Percentiles rank a stretch among this genome's conserved stretches.
Evolutionary conservation across 2,888 invertebrate species (phyloP).

Genomic region (Habrosyne pyritoides): DNA sequence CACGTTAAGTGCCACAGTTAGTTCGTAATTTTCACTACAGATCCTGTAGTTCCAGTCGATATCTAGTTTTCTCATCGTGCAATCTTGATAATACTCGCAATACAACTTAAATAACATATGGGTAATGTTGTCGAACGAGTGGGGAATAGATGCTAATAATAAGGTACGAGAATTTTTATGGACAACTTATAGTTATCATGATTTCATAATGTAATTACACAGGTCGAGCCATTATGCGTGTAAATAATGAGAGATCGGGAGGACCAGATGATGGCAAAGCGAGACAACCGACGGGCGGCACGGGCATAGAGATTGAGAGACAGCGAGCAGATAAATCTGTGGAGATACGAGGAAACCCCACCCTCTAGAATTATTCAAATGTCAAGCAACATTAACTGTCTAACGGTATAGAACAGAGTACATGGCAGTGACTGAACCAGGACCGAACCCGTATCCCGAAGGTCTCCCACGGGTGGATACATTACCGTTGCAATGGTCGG

Average conservation of each 20-base stretch:
- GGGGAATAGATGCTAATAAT: constrained; percentile 16
- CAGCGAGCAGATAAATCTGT: constrained; percentile 26
- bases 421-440: constrained; percentile 30
- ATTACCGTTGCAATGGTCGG: constrained; percentile 60
- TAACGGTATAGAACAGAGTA: constrained; percentile 47
- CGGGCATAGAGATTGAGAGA: neutral
- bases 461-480: constrained; percentile 49
- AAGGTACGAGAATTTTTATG: constrained; percentile 14
- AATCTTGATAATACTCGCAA: constrained; percentile 9
- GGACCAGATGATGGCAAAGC: neutral
- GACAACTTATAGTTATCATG: constrained; percentile 11
- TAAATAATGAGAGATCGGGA: constrained; percentile 1
- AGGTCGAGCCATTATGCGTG: neutral
- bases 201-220: constrained; percentile 3
- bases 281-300: neutral
- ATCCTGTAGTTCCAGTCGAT: constrained; percentile 10
- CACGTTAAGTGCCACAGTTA: neutral
- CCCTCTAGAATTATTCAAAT: constrained; percentile 48
- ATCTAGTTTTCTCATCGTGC: constrained; percentile 1
- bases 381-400: constrained; percentile 40
- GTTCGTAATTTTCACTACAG: constrained; percentile 1
- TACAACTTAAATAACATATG: constrained; percentile 6
- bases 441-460: constrained; percentile 38
- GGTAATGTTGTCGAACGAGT: constrained; percentile 12
- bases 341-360: constrained; percentile 30